Conservation (phyloP, 2,888 invertebrate species). For the Neria commutata region DNA sequence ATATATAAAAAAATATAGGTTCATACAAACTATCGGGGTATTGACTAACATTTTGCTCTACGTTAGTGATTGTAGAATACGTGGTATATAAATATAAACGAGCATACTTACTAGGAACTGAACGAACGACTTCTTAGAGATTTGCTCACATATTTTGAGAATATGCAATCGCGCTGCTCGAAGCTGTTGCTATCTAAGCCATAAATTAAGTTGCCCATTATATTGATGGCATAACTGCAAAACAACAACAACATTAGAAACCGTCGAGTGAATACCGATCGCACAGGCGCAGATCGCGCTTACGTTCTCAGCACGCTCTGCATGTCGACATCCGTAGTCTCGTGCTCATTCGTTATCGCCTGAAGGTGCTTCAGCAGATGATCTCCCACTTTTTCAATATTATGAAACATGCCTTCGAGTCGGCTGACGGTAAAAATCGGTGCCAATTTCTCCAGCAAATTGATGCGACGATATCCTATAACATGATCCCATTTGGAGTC, state of each 20-base stretch:
- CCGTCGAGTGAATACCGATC: no score
- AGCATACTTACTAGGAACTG: constrained; percentile 47
- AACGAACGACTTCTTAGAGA: constrained; percentile 21
- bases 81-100: no score
- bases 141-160: constrained; percentile 38
- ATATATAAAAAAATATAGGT: no score
- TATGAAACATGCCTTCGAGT: constrained; percentile 68
- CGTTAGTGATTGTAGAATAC: no score
- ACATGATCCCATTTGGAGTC: constrained; percentile 68
- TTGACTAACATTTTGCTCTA: no score
- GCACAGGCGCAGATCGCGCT: constrained; percentile 32
- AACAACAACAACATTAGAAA: no score
- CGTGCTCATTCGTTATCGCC: constrained; percentile 44
- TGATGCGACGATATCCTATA: constrained; percentile 66
- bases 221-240: constrained; percentile 62
- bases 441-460: constrained; percentile 68
- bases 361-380: constrained; percentile 64
- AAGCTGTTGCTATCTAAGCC: constrained; percentile 61
- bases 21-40: no score
- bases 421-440: constrained; percentile 71
- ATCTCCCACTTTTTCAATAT: constrained; percentile 66
- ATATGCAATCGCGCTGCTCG: constrained; percentile 48
- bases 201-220: constrained; percentile 63
- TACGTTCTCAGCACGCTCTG: constrained; percentile 46
- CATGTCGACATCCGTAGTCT: constrained; percentile 37